These are phyloP conservation scores for Plutella xylostella DNA, from an alignment of 2,888 invertebrate genomes.

Conservation along the genomic window DNA sequence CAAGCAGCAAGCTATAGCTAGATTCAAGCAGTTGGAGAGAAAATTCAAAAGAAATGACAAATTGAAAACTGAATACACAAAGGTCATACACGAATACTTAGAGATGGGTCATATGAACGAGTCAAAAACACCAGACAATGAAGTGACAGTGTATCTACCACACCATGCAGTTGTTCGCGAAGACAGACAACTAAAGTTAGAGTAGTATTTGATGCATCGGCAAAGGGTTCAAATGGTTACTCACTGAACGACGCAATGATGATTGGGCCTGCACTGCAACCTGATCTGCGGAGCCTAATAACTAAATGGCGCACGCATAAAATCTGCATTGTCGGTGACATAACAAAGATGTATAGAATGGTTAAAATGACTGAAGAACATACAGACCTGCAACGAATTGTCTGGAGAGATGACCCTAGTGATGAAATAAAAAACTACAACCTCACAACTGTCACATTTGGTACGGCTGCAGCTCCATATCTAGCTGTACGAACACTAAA, in stretches of 20 bases:
- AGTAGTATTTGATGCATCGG: slow-evolving; percentile 21
- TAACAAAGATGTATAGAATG: slow-evolving; percentile 24
- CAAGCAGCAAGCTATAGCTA: slow-evolving; percentile 16
- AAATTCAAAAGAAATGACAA: slow-evolving; percentile 10
- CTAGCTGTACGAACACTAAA: slow-evolving; percentile 19
- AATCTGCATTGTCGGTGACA: slow-evolving; percentile 19
- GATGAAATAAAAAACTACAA: slow-evolving; percentile 13
- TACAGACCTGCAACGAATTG: slow-evolving; percentile 19
- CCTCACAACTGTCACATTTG: slow-evolving; percentile 19
- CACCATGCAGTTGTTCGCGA: slow-evolving; percentile 21
- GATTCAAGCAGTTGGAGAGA: slow-evolving; percentile 16
- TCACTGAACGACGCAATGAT: slow-evolving; percentile 18
- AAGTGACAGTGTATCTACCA: slow-evolving; percentile 16
- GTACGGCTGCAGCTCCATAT: slow-evolving; percentile 18
- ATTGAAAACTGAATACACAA: slow-evolving; percentile 14
- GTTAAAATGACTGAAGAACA: slow-evolving; percentile 18
- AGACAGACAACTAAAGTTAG: slow-evolving; percentile 21
- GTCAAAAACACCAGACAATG: slow-evolving; percentile 3
- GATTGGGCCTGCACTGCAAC: slow-evolving; percentile 19
- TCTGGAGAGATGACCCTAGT: slow-evolving; percentile 17
- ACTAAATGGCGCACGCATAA: slow-evolving; percentile 16
- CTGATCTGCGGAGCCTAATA: slow-evolving; percentile 17
- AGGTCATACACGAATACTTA: slow-evolving; percentile 15
- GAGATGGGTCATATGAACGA: slow-evolving; percentile 18
- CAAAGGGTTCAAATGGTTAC: slow-evolving; percentile 13